Base-by-base conservation (phyloP, 1,140 invertebrate species). In the Arion vulgaris region DNA sequence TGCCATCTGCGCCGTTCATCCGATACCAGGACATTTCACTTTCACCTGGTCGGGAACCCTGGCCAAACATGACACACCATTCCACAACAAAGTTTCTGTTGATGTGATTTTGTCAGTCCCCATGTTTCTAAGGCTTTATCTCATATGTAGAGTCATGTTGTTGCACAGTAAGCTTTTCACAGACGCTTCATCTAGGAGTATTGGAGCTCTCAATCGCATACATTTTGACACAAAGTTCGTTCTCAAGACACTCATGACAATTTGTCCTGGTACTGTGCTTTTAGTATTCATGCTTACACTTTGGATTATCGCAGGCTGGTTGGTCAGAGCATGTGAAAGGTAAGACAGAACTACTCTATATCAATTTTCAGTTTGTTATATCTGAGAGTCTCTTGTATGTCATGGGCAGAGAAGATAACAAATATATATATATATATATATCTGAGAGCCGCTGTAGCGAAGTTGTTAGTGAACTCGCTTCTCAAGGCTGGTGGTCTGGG, bases 151-250 rank as follows among this genome's bases (percentile, higher is more conserved):
- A 89, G 98, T 99, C 84, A 99, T 99, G 98, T 94, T 99, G 87
- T 95, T 99, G 87, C 98, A 99, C 94, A 98, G 97, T 92, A 99
- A 99, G 94, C 94, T 99, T 78, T 99, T 99, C 94, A 99, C 98
- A 68, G 98, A 99, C 93, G 98, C 98, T 85, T 98, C 97, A 72
- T 98, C 96, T 75, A 86, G 95, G 72, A 94, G 93, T 88, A 95
- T 95, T 83, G 98, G 98, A 90, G 98, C 98, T 89, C 95, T 99
- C 90, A 99, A 99, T 95, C 95, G 98, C 90, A 99, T 99, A 93
- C 99, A 99, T 94, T 99, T 99, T 94, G 99, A 99, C 94, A 99
- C 98, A 41, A 95, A 96, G 91, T 99, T 99, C 94, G 98, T 99
- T 89, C 95, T 99, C 89, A 99, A 99, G 94, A 99, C 98, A 72